Evolutionary conservation across 2,797 vertebrate species (phyloP), one percentile per base, ranked within the genome.

Genomic region (Anabas testudineus): DNA sequence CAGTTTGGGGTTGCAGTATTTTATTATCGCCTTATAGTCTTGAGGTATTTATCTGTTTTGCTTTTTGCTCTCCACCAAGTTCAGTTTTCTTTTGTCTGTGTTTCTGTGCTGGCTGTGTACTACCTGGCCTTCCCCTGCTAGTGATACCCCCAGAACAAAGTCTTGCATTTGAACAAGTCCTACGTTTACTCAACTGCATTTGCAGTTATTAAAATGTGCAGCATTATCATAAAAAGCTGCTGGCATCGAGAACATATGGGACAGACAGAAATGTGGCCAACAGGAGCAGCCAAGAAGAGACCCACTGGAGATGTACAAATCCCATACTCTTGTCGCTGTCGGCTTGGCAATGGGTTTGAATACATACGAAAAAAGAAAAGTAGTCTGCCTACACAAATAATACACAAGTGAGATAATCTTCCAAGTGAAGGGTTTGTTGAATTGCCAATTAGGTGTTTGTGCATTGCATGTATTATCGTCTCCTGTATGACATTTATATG

Each of bases 401-500:
- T 48, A 54, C 34, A 22, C 73, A 72, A 32, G 21, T 7, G 34
- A 60, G 58, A 66, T 78, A 64, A 75, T 84, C 49, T 67, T 63
- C 10, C 19, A 43, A 52, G 30, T 32, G 48, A 76, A 54, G 67
- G 64, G 62, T 80, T 81, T 70, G 81, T 75, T 55, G 47, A 79
- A 78, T 32, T 61, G 10, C 37, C 55, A 56, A 74, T 82, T 85
- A 60, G 62, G 37, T 30, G 28, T 61, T n/a, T n/a, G 41, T 54
- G 47, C 30, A 32, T 8, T 32, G n/a, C n/a, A n/a, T n/a, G n/a
- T n/a, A n/a, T n/a, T 10, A 10, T 34, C 14, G 24, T 24, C 24
- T 24, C 24, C 24, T 24, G 24, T 24, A 24, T 24, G n/a, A n/a
- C 24, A 2, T 24, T 19, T 21, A 65, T 24, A 15, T 46, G 21